Conservation (phyloP, 2,888 invertebrate genomes). For the Callinectes sapidus region DNA sequence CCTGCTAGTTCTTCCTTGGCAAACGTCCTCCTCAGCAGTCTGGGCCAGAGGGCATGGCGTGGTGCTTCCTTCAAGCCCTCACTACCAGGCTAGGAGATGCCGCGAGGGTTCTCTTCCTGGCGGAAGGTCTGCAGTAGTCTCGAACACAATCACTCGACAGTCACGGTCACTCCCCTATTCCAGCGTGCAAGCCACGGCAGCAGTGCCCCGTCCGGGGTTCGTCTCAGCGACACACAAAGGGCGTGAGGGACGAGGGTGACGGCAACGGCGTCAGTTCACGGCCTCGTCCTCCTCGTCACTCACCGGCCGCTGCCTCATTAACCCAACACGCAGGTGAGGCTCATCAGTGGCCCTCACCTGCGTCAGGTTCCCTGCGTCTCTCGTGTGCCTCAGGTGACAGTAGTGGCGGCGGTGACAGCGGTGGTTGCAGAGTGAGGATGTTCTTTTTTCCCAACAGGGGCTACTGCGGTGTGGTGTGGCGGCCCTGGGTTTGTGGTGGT, state of each 20-base stretch:
- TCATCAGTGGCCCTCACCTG: not conserved
- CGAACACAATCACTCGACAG: constrained; percentile 7
- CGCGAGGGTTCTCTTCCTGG: not conserved
- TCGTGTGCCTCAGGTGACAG: not conserved
- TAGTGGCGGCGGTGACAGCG: not conserved
- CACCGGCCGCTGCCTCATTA: constrained; percentile 34
- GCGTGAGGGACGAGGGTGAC: constrained; percentile 20
- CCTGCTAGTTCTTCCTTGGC: not conserved
- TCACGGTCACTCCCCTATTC: constrained; percentile 6
- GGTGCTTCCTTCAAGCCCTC: constrained; percentile 11
- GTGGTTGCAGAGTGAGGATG: constrained; percentile 6
- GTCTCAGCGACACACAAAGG: constrained; percentile 14
- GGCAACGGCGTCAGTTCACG: constrained; percentile 4
- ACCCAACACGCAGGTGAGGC: constrained; percentile 15
- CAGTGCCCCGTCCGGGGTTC: not conserved
- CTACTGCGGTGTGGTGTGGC: not conserved
- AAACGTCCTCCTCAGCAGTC: constrained; percentile 8
- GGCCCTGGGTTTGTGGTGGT: not conserved
- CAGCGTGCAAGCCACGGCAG: not conserved
- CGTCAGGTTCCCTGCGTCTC: not conserved
- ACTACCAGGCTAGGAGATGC: not conserved
- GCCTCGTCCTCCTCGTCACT: constrained; percentile 28
- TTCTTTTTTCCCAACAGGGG: not conserved
- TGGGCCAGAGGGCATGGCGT: constrained; percentile 14
- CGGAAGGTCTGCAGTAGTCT: not conserved